Conservation (phyloP, 2,888 invertebrate species). For the Glyphotaelius pellucidus region DNA sequence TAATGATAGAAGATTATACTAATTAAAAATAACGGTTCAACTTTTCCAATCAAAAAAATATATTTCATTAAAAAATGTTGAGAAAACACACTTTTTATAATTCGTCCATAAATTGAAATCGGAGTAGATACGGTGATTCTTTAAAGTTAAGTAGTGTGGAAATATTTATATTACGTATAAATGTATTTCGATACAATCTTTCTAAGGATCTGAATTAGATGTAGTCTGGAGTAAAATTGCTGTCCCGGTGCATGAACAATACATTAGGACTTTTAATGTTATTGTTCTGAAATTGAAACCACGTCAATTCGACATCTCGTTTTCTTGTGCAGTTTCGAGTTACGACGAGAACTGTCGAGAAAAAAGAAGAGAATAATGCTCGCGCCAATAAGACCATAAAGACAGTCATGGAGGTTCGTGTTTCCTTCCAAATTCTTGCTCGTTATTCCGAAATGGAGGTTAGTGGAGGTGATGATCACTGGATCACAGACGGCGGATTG, state of each 20-base stretch:
- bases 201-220: background rate
- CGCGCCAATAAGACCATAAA: slow-evolving; percentile 23
- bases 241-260: background rate
- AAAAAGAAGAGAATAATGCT: slow-evolving; percentile 32
- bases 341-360: background rate
- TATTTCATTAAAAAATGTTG: background rate
- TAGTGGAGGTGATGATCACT: background rate
- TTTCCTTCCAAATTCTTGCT: slow-evolving; percentile 35
- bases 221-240: background rate
- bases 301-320: slow-evolving; percentile 2
- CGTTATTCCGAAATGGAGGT: slow-evolving; percentile 23
- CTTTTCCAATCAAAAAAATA: background rate
- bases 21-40: background rate
- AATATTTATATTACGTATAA: background rate
- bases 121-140: background rate
- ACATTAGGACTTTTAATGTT: background rate
- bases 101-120: background rate
- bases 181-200: background rate
- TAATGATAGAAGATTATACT: background rate
- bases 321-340: background rate
- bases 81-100: background rate
- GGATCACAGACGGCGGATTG: background rate
- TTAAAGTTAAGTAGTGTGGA: background rate
- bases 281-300: background rate
- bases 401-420: slow-evolving; percentile 31